These are phyloP conservation scores for Corythornis madagascariensis DNA, from an alignment of 2,113 vertebrate species.

Conservation along the genomic window DNA sequence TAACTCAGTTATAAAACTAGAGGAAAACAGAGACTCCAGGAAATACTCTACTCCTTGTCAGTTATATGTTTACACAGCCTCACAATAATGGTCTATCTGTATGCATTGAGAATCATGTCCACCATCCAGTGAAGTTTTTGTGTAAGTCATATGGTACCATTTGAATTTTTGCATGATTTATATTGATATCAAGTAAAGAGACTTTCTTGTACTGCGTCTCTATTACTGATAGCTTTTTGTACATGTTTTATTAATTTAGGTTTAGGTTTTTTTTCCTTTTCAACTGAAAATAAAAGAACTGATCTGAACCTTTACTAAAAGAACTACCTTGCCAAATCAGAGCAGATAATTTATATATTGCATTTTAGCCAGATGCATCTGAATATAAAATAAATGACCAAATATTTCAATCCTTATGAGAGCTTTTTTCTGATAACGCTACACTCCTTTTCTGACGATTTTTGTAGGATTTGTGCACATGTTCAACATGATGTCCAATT, in stretches of 20 bases:
- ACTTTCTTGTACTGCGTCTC: background rate
- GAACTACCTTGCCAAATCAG: slow-evolving; percentile 1
- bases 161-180: background rate
- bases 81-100: background rate
- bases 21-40: background rate
- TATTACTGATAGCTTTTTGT: background rate
- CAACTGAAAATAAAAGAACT: slow-evolving; percentile 41
- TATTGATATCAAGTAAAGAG: background rate
- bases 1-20: background rate
- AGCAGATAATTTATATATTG: background rate
- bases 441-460: background rate
- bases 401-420: slow-evolving; percentile 47
- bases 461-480: slow-evolving; percentile 47
- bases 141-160: background rate
- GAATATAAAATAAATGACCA: slow-evolving; percentile 62
- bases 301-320: slow-evolving; percentile 31
- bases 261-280: slow-evolving; percentile 5
- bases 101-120: background rate
- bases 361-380: slow-evolving; percentile 42
- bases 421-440: background rate
- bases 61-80: background rate
- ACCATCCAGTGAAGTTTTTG: background rate
- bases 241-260: slow-evolving; percentile 6
- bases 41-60: background rate
- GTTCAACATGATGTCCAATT: slow-evolving; percentile 71